Evolutionary conservation across 2,888 invertebrate species (phyloP).

Genomic region (Tetramorium bicarinatum): DNA sequence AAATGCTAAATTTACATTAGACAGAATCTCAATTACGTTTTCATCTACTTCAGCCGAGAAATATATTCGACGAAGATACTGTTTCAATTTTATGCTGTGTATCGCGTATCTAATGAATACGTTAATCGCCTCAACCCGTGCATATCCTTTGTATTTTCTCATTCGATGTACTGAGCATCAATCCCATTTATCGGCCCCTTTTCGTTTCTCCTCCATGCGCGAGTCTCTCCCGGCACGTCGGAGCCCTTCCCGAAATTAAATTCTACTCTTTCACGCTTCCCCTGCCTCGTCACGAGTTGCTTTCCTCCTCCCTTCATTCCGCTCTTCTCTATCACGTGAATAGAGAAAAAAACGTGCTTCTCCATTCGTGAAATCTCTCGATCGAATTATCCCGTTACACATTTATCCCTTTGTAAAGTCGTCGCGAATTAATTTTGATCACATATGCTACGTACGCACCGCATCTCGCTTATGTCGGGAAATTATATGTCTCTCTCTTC

Average conservation of each 20-base stretch:
- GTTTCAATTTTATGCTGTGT: conserved; percentile 29
- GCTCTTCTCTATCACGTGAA: not conserved
- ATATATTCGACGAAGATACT: conserved; percentile 39
- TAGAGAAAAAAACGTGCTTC: conserved; percentile 40
- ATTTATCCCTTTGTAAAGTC: conserved; percentile 27
- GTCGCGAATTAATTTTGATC: conserved; percentile 4
- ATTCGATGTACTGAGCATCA: conserved; percentile 29
- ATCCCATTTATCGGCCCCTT: conserved; percentile 57
- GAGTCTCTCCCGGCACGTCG: not conserved
- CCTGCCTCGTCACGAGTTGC: conserved; percentile 50
- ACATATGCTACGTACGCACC: not conserved
- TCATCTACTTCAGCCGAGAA: conserved; percentile 48
- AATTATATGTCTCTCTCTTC: conserved; percentile 4
- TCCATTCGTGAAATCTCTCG: conserved; percentile 19
- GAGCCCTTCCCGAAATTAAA: conserved; percentile 66
- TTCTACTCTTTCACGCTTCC: conserved; percentile 58
- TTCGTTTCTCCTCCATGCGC: conserved; percentile 18
- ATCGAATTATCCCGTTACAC: conserved; percentile 58
- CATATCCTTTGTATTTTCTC: conserved; percentile 58
- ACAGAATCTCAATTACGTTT: conserved; percentile 36
- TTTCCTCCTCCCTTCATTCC: not conserved
- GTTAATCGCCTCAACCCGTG: conserved; percentile 47
- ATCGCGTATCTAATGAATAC: conserved; percentile 26
- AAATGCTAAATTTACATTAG: conserved; percentile 12
- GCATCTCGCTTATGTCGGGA: not conserved